These are phyloP conservation scores for Orussus abietinus DNA, from an alignment of 1,140 invertebrate species.

Conservation along the genomic window DNA sequence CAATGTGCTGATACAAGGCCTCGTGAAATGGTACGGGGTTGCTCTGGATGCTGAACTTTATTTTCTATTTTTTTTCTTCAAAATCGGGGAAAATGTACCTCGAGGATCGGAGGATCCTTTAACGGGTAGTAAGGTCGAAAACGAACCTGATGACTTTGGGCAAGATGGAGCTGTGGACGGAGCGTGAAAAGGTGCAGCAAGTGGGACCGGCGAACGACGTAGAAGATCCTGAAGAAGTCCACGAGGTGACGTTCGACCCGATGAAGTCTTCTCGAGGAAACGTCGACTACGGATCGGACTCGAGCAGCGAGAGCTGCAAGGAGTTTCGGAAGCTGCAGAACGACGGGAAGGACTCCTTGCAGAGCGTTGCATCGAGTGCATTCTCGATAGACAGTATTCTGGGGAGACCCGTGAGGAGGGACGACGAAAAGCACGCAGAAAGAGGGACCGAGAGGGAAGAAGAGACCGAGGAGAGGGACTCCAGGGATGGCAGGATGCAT, in stretches of 20 bases:
- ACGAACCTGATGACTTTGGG: background rate
- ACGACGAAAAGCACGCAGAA: background rate
- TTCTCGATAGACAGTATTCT: slow-evolving; percentile 36
- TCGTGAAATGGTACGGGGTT: background rate
- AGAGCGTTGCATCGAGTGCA: slow-evolving; percentile 23
- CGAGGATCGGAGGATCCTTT: background rate
- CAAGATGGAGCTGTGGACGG: slow-evolving; percentile 24
- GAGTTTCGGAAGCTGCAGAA: slow-evolving; percentile 11
- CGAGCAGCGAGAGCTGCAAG: slow-evolving; percentile 24
- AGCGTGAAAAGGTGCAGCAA: slow-evolving; percentile 15
- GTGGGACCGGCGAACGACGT: slow-evolving; percentile 8
- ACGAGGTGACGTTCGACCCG: background rate
- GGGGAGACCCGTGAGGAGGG: slow-evolving; percentile 7
- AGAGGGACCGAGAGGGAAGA: slow-evolving; percentile 3
- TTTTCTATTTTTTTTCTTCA: background rate
- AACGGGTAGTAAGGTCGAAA: background rate
- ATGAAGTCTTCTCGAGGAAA: slow-evolving; percentile 9
- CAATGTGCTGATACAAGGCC: background rate
- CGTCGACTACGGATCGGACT: slow-evolving; percentile 27
- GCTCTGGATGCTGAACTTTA: background rate
- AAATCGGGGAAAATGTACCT: background rate
- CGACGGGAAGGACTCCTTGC: slow-evolving; percentile 17
- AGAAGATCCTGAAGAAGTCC: slow-evolving; percentile 5
- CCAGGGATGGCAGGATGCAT: background rate
- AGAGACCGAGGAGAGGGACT: slow-evolving; percentile 6